Conservation (phyloP, 2,888 invertebrate species). For the Theretra japonica region DNA sequence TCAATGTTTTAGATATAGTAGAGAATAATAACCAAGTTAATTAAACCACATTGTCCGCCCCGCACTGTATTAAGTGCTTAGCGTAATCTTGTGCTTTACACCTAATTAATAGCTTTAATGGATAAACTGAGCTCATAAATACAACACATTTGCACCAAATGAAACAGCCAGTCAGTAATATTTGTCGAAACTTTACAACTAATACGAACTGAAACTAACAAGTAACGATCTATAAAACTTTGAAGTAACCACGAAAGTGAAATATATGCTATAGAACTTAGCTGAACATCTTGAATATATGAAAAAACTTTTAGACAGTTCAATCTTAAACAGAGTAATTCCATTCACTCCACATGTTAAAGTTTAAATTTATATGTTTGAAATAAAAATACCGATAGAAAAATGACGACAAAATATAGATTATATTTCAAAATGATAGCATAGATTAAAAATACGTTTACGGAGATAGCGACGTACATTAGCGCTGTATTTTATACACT, state of each 20-base stretch:
- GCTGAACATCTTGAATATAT: no score
- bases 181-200: not conserved
- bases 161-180: not conserved
- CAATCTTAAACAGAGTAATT: no score
- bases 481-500: conserved; percentile 4
- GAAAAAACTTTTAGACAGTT: no score
- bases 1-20: not conserved
- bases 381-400: no score
- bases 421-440: not conserved
- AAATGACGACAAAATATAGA: no score
- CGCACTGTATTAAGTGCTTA: conserved; percentile 10
- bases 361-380: no score
- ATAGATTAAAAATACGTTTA: conserved; percentile 4
- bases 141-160: not conserved
- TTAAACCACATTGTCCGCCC: conserved; percentile 5
- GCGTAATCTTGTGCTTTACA: conserved; percentile 3
- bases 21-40: conserved; percentile 4
- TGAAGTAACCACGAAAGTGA: no score
- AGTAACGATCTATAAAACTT: no score
- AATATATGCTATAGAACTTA: no score
- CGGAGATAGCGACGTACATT: not conserved
- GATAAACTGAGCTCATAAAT: conserved; percentile 11
- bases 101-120: conserved; percentile 2
- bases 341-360: no score
- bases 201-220: not conserved